phyloP scores from a whole-genome alignment of 2,797 vertebrate genomes.

The Masticophis lateralis region DNA sequence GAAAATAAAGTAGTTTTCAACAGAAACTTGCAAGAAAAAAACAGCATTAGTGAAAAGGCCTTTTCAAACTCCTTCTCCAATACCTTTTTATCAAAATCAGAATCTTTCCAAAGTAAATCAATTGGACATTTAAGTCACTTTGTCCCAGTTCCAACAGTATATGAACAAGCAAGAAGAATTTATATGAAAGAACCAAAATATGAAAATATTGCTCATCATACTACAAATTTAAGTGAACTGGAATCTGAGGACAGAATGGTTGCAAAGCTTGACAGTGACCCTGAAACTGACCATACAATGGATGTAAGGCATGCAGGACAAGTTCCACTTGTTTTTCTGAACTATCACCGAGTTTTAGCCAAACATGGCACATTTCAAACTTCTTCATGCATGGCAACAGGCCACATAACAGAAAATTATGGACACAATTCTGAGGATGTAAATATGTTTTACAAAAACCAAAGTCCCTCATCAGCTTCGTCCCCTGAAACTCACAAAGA shows the following conservation, averaged over 20 bases:
- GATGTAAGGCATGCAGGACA: slow-evolving; percentile 71
- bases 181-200: slow-evolving; percentile 75
- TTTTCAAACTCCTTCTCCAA: slow-evolving; percentile 61
- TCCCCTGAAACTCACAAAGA: slow-evolving; percentile 75
- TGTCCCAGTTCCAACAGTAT: slow-evolving; percentile 73
- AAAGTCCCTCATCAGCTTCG: slow-evolving; percentile 74
- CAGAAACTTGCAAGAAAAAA: slow-evolving; percentile 65
- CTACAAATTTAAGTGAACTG: slow-evolving; percentile 44
- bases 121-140: slow-evolving; percentile 70
- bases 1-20: slow-evolving; percentile 67
- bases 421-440: slow-evolving; percentile 68
- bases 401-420: slow-evolving; percentile 68
- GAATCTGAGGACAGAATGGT: slow-evolving; percentile 55
- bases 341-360: slow-evolving; percentile 83
- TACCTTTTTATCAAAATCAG: slow-evolving; percentile 70
- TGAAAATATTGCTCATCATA: slow-evolving; percentile 47
- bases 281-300: slow-evolving; percentile 64
- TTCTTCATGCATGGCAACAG: slow-evolving; percentile 67
- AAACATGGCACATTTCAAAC: slow-evolving; percentile 77
- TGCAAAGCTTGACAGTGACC: slow-evolving; percentile 50
- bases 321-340: slow-evolving; percentile 82
- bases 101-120: slow-evolving; percentile 72
- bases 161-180: slow-evolving; percentile 78
- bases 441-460: slow-evolving; percentile 74
- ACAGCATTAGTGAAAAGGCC: slow-evolving; percentile 46